phyloP scores from a whole-genome alignment of 2,113 vertebrate species.

The Hemiprocne comata region DNA sequence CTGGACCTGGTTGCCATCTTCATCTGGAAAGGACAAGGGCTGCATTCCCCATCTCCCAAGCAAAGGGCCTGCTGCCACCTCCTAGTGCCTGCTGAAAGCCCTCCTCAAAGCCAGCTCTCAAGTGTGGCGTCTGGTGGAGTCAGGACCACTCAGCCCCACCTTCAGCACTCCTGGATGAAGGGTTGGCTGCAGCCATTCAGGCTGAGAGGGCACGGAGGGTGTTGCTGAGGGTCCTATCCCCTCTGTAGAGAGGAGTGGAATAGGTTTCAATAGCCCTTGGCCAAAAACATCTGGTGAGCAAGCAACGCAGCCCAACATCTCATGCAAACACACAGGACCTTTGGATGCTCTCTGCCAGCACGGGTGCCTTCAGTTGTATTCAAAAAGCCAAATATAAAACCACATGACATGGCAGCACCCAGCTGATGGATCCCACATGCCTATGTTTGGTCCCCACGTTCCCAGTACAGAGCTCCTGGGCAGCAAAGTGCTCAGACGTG shows the following conservation, averaged over 20 bases:
- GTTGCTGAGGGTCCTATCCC: neutral
- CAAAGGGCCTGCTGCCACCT: slow-evolving; percentile 76
- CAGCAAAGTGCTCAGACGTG: neutral
- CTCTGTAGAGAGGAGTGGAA: neutral
- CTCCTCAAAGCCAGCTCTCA: slow-evolving; percentile 71
- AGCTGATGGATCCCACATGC: neutral
- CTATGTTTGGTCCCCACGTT: rapidly evolving
- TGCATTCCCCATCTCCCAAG: slow-evolving; percentile 55
- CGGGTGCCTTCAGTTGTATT: neutral
- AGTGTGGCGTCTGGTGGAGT: slow-evolving; percentile 74
- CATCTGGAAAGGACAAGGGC: slow-evolving; percentile 31
- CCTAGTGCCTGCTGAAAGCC: slow-evolving; percentile 76
- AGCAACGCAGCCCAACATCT: neutral
- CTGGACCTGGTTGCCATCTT: neutral
- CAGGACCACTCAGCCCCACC: slow-evolving; percentile 74
- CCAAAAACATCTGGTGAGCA: neutral
- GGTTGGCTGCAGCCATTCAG: slow-evolving; percentile 36
- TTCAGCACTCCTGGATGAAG: neutral
- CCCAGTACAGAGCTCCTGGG: neutral
- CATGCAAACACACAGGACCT: neutral
- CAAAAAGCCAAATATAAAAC: neutral
- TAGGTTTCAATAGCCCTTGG: neutral
- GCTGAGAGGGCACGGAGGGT: neutral
- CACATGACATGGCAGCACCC: rapidly evolving
- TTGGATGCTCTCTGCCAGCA: neutral